Evolutionary conservation across 2,888 invertebrate species (phyloP).

Genomic region (Apamea sordens): DNA sequence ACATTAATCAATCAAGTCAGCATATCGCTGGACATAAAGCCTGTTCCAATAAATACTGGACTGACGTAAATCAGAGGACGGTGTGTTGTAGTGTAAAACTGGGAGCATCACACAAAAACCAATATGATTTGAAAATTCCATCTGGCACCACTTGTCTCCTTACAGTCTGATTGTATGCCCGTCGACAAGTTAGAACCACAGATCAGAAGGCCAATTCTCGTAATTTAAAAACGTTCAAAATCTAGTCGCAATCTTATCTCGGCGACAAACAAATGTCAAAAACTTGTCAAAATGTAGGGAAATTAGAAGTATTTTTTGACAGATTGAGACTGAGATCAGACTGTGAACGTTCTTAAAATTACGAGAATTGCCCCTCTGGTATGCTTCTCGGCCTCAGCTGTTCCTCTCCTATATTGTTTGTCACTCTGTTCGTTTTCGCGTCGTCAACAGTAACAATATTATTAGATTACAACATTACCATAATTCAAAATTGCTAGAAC

Average conservation of each 20-base stretch:
- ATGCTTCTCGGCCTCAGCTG: not conserved
- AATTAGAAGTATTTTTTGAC: too few relatives aligned
- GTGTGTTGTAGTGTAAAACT: constrained; percentile 3
- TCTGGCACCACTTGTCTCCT: not conserved
- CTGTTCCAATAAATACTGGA: constrained; percentile 14
- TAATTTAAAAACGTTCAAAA: too few relatives aligned
- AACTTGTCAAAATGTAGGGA: too few relatives aligned
- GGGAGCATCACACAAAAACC: not conserved
- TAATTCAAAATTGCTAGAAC: constrained; percentile 13
- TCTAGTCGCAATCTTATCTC: too few relatives aligned
- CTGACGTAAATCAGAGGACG: constrained; percentile 11
- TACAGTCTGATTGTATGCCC: not conserved
- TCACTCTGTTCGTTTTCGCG: not conserved
- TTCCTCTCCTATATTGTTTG: not conserved
- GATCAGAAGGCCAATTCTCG: too few relatives aligned
- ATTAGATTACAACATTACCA: constrained; percentile 14
- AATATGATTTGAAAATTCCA: not conserved
- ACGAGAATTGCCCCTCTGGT: too few relatives aligned
- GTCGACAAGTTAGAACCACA: not conserved
- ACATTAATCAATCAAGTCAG: constrained; percentile 20
- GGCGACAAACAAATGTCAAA: too few relatives aligned
- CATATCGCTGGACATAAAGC: constrained; percentile 3
- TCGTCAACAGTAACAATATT: constrained; percentile 12
- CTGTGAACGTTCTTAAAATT: too few relatives aligned
- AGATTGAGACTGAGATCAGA: too few relatives aligned